Conservation (phyloP, 2,888 invertebrate species). For the Lasioglossum marginatum region DNA sequence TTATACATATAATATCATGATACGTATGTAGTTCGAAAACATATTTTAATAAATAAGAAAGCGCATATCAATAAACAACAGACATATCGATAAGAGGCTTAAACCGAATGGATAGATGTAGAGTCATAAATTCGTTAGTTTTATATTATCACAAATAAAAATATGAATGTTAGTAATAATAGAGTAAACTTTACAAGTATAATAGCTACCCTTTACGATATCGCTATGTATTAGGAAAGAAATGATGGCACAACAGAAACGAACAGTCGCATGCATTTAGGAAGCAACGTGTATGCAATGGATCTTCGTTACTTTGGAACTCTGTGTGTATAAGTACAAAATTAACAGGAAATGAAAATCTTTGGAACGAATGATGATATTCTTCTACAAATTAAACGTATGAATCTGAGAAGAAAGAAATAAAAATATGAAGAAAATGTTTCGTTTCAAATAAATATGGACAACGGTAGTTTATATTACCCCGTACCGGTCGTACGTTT, state of each 20-base stretch:
- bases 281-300: slow-evolving; percentile 54
- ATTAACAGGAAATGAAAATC: slow-evolving; percentile 41
- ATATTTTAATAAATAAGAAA: slow-evolving; percentile 18
- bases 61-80: slow-evolving; percentile 16
- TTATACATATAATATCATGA: neutral
- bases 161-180: slow-evolving; percentile 31
- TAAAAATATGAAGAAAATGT: slow-evolving; percentile 45
- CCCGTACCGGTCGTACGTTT: slow-evolving; percentile 10
- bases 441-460: slow-evolving; percentile 20
- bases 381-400: slow-evolving; percentile 11
- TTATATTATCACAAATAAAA: slow-evolving; percentile 19
- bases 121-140: slow-evolving; percentile 23
- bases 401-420: slow-evolving; percentile 31
- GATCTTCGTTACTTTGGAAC: slow-evolving; percentile 74
- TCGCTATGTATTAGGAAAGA: slow-evolving; percentile 17
- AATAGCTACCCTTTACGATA: slow-evolving; percentile 17
- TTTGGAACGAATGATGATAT: slow-evolving; percentile 21
- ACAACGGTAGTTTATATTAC: neutral
- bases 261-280: slow-evolving; percentile 60
- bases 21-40: neutral
- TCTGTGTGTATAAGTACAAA: slow-evolving; percentile 42
- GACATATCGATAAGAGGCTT: slow-evolving; percentile 4
- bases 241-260: slow-evolving; percentile 46
- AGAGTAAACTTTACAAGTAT: slow-evolving; percentile 9
- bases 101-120: slow-evolving; percentile 6